These are phyloP conservation scores for Eufriesea mexicana DNA, from an alignment of 1,140 invertebrate genomes.

Conservation along the genomic window DNA sequence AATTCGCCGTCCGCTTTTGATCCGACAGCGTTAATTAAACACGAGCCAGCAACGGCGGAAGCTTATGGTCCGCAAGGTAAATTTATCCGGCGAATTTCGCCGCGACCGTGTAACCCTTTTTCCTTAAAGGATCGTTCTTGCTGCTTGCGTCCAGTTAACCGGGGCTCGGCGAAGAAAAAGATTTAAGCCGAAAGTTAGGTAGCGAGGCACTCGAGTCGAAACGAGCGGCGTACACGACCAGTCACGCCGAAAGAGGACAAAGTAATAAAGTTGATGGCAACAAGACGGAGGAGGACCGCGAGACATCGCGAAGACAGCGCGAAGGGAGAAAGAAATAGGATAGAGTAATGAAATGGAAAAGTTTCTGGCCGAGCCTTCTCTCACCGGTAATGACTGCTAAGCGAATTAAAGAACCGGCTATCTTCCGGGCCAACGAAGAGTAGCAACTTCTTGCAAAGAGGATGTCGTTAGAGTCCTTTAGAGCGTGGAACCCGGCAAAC, in stretches of 20 bases:
- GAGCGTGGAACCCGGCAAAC: constrained; percentile 15
- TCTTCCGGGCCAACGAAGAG: constrained; percentile 53
- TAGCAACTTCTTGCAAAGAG: constrained; percentile 65
- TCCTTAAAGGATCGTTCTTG: not conserved
- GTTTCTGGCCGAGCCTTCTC: constrained; percentile 68
- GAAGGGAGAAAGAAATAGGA: constrained; percentile 56
- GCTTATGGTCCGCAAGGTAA: not conserved
- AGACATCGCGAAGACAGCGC: not conserved
- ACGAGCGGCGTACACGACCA: constrained; percentile 17
- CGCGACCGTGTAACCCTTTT: not conserved
- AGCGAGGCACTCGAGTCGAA: not conserved
- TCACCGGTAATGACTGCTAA: constrained; percentile 72
- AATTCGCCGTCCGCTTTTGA: not conserved
- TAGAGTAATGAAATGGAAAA: constrained; percentile 78
- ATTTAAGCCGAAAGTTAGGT: constrained; percentile 63
- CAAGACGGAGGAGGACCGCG: constrained; percentile 9
- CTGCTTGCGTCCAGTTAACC: not conserved
- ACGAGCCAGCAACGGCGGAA: not conserved
- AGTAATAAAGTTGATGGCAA: constrained; percentile 77
- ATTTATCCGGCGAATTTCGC: constrained; percentile 12
- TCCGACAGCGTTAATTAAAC: constrained; percentile 25
- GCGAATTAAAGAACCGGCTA: constrained; percentile 76
- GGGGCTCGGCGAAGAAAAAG: constrained; percentile 42
- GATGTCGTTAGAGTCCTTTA: constrained; percentile 56
- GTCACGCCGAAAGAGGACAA: constrained; percentile 68